Conservation (phyloP, 2,888 invertebrate species). For the Heteropelma amictum region DNA sequence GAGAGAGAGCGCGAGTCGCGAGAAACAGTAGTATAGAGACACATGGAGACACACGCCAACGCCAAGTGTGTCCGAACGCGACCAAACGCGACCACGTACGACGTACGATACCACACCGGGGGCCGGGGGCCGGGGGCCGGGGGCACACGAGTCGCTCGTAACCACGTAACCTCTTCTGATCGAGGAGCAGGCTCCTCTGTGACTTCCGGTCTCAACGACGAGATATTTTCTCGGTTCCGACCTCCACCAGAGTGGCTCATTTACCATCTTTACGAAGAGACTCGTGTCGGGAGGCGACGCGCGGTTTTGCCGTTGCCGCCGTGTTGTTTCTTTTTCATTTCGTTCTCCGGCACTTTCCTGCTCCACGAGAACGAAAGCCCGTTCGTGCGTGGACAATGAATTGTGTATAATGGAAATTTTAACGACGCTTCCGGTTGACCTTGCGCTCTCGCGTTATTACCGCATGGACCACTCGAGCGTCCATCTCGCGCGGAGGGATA, state of each 20-base stretch:
- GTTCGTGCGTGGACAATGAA: slow-evolving; percentile 7
- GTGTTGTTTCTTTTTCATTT: not conserved
- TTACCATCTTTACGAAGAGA: slow-evolving; percentile 17
- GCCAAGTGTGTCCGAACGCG: too few species aligned
- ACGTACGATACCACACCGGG: too few species aligned
- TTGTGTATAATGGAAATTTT: slow-evolving; percentile 12
- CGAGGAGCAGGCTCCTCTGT: slow-evolving; percentile 16
- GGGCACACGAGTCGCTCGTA: slow-evolving; percentile 29
- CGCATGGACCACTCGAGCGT: too few species aligned
- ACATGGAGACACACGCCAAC: too few species aligned
- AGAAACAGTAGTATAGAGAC: not conserved
- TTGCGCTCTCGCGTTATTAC: not conserved
- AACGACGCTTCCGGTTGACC: slow-evolving; percentile 18
- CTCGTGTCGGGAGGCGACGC: too few species aligned
- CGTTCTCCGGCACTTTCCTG: not conserved
- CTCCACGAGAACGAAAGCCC: slow-evolving; percentile 2
- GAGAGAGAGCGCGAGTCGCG: too few species aligned
- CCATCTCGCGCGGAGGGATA: too few species aligned
- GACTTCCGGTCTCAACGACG: slow-evolving; percentile 30
- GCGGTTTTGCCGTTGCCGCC: not conserved
- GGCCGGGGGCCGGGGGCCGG: slow-evolving; percentile 40
- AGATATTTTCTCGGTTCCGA: slow-evolving; percentile 16
- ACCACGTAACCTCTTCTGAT: slow-evolving; percentile 23
- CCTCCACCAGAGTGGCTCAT: not conserved
- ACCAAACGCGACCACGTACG: too few species aligned